phyloP scores from a whole-genome alignment of 2,113 vertebrate species.

The Illadopsis cleaveri region DNA sequence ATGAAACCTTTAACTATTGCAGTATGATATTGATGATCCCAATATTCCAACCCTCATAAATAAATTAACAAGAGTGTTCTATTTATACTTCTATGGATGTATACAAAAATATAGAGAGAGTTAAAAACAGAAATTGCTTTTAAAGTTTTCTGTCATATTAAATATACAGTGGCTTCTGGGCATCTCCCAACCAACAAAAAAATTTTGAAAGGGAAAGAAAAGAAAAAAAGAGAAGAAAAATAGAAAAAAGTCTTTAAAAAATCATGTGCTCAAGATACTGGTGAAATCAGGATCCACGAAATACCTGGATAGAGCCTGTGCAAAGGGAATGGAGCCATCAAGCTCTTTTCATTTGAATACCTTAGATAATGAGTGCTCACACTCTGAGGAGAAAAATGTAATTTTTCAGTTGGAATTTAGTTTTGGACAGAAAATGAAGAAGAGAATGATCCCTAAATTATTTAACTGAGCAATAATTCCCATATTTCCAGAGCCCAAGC shows the following conservation, averaged over 20 bases:
- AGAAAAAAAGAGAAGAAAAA: neutral
- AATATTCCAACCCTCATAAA: conserved; percentile 3
- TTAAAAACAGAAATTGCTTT: neutral
- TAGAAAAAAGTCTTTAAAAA: neutral
- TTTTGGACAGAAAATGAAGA: neutral
- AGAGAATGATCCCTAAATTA: neutral
- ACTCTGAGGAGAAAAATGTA: neutral
- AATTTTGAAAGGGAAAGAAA: neutral
- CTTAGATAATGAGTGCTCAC: neutral
- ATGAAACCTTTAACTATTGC: neutral
- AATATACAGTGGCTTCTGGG: neutral
- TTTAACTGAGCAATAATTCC: neutral
- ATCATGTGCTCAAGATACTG: neutral
- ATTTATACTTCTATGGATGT: neutral
- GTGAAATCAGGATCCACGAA: neutral
- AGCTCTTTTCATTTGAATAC: neutral
- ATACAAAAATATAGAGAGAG: neutral
- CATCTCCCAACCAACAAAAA: neutral
- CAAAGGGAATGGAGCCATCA: neutral
- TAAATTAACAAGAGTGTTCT: neutral
- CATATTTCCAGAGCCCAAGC: neutral
- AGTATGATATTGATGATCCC: neutral
- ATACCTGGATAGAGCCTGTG: neutral
- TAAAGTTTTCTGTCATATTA: neutral
- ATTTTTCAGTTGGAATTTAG: neutral